Evolutionary conservation across 2,888 invertebrate species (phyloP), one percentile per base, ranked within the genome.

Genomic region (Leptopterna dolabrata): DNA sequence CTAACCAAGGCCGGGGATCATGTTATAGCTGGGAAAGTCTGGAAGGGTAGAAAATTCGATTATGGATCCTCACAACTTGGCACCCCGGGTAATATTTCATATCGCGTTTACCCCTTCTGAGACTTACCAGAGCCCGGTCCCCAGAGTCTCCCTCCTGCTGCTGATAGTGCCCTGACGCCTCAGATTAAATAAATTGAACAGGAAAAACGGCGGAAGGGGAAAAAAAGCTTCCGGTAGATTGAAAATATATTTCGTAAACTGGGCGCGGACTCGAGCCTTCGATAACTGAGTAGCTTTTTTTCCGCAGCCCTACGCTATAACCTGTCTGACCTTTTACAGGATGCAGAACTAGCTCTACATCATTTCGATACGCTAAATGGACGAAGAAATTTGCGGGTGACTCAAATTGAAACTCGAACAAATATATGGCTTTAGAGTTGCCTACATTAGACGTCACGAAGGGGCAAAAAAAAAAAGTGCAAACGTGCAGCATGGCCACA

Each of bases 171-270:
- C 63, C 86, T 87, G 78, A 87, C 86, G 86, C 86, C 86, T 63
- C 43, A 87, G 86, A 87, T 87, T 87, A 87, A 87, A 87, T 87
- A 87, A 87, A 87, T 87, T 87, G 86, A 80, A 78, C 78, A 78
- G 80, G 78, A 85, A 85, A 47, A 27, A 63, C 63, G 63, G 55
- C 55, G n/a, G 51, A 13, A 36, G 73, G 41, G 73, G 81, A 7
- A 29, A 29, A 45, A 45, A 55, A 19, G 80, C 86, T 87, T 78
- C 86, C 78, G 80, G 80, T 80, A 78, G 86, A 87, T 87, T 87
- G 86, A 87, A 87, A 87, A 87, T 87, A 87, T 87, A 87, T 87
- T 87, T 87, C 70, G 78, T 80, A 85, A 85, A 85, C 85, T 85
- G 73, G 85, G 76, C 73, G 73, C 85, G 73, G 85, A 73, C 85